These are phyloP conservation scores for Tolmerus cingulatus DNA, from an alignment of 2,888 invertebrate species.

Conservation along the genomic window DNA sequence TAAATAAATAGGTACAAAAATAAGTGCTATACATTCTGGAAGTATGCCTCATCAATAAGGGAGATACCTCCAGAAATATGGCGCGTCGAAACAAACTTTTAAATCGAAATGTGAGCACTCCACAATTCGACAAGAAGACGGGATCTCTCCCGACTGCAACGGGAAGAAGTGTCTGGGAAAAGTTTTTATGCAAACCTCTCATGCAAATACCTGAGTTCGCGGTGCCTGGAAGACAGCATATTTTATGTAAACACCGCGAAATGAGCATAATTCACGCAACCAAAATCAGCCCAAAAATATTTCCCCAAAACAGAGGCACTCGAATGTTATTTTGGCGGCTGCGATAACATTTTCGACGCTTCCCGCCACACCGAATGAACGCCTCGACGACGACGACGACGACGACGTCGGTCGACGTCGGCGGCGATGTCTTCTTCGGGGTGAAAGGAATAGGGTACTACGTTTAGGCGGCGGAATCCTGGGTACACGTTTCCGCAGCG, in stretches of 20 bases:
- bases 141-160: not conserved
- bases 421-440: not conserved
- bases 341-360: constrained; percentile 41
- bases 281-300: constrained; percentile 38
- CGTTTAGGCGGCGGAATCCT: not conserved
- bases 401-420: not conserved
- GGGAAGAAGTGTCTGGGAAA: constrained; percentile 22
- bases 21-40: not conserved
- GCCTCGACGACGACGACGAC: not conserved
- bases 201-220: constrained; percentile 16
- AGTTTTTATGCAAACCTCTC: constrained; percentile 39
- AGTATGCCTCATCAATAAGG: not conserved
- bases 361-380: constrained; percentile 10
- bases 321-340: constrained; percentile 44
- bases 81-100: not conserved
- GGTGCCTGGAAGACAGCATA: constrained; percentile 7
- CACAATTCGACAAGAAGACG: not conserved
- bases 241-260: constrained; percentile 43
- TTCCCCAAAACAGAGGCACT: not conserved
- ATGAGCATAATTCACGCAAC: constrained; percentile 44
- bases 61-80: not conserved
- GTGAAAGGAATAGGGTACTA: not conserved
- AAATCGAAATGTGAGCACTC: not conserved
- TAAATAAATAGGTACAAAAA: not conserved
- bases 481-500: constrained; percentile 52